Evolutionary conservation across 2,888 invertebrate genomes (phyloP).

Genomic region (Luperina nickerlii): DNA sequence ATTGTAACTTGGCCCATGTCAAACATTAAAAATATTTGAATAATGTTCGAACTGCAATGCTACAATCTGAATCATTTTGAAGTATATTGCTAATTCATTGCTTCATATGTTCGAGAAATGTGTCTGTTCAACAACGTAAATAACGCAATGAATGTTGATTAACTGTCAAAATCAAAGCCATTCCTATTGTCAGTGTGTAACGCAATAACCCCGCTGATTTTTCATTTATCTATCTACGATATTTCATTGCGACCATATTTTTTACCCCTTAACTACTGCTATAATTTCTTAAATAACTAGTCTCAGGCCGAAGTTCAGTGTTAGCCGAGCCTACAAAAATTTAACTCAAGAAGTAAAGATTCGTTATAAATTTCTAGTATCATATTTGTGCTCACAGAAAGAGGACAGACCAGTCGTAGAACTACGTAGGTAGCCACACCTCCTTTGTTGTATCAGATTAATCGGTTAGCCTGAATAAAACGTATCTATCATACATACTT

Average conservation of each 20-base stretch:
- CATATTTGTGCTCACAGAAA: background rate
- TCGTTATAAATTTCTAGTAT: slow-evolving; percentile 29
- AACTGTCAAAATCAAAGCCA: background rate
- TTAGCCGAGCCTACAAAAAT: slow-evolving; percentile 7
- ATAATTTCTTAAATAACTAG: slow-evolving; percentile 13
- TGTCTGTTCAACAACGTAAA: background rate
- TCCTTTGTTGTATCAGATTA: slow-evolving; percentile 24
- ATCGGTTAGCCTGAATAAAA: background rate
- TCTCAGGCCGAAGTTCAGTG: slow-evolving; percentile 19
- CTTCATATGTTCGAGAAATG: background rate
- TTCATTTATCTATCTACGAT: background rate
- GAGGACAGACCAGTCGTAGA: slow-evolving; percentile 15
- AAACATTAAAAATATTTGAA: background rate
- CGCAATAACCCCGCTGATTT: background rate
- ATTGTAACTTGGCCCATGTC: slow-evolving; percentile 1
- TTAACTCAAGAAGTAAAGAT: slow-evolving; percentile 5
- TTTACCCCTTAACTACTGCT: slow-evolving; percentile 16
- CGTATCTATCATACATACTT: slow-evolving; percentile 33
- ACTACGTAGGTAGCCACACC: slow-evolving; percentile 26
- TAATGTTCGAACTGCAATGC: background rate
- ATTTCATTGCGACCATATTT: background rate
- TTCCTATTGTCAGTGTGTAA: background rate
- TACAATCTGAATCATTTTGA: background rate
- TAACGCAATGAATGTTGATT: background rate
- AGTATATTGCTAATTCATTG: background rate